Percentiles rank a stretch among this genome's conserved stretches.
Evolutionary conservation across 2,113 vertebrate species (phyloP).

Genomic region (Carlito syrichta): DNA sequence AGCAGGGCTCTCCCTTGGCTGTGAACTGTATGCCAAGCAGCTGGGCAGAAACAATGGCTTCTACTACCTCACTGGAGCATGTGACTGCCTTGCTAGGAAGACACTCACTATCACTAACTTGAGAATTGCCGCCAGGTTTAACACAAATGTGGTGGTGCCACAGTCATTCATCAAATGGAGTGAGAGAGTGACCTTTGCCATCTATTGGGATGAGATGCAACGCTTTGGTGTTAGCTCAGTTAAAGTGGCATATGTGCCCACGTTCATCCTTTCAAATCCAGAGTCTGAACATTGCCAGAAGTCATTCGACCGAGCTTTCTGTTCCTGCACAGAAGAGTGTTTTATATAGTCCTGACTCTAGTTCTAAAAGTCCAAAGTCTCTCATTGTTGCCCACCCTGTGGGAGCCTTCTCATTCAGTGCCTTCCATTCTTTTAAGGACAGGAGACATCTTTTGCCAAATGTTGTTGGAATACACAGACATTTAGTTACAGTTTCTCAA

Average conservation of each 20-base stretch:
- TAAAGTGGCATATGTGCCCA: background rate
- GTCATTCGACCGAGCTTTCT: background rate
- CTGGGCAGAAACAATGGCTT: background rate
- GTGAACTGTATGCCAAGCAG: background rate
- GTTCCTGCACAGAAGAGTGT: background rate
- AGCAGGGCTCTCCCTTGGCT: background rate
- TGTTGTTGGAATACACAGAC: background rate
- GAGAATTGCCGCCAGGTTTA: constrained; percentile 70
- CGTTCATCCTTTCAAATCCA: background rate
- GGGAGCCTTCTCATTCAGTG: background rate
- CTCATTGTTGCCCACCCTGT: background rate
- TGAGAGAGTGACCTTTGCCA: constrained; percentile 73
- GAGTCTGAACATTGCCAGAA: background rate
- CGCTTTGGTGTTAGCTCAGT: constrained; percentile 38
- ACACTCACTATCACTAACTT: constrained; percentile 72
- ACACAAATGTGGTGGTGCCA: constrained; percentile 73
- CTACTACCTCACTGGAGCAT: background rate
- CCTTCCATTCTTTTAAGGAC: background rate
- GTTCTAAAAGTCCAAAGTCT: background rate
- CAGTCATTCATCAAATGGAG: constrained; percentile 74
- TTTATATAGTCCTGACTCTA: background rate
- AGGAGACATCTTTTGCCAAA: background rate
- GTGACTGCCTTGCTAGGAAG: constrained; percentile 59
- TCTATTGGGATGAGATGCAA: constrained; percentile 74
- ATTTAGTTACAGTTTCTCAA: background rate